phyloP scores from a whole-genome alignment of 30 jellyfish, hydroid and myxozoan genomes.

The Mastigias papua region DNA sequence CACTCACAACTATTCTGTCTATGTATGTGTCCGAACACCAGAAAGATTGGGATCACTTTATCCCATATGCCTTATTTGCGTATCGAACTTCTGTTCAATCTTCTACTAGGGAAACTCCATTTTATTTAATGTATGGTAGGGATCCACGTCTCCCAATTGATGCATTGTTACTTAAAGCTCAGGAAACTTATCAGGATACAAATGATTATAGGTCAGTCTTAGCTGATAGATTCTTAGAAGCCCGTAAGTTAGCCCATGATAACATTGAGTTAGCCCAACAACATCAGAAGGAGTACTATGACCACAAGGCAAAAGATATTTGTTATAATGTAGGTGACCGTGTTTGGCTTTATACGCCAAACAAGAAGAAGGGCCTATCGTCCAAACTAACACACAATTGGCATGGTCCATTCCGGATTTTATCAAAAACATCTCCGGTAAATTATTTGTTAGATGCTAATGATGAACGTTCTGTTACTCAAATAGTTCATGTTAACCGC shows the following conservation, averaged over 20 bases:
- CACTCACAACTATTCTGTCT: conserved; percentile 47
- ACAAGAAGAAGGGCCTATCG: conserved; percentile 45
- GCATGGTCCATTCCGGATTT: conserved; percentile 80
- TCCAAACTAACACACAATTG: conserved; percentile 46
- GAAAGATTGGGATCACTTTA: conserved; percentile 57
- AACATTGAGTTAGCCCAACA: conserved; percentile 54
- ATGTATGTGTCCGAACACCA: conserved; percentile 66
- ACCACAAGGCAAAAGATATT: conserved; percentile 41
- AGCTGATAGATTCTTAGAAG: conserved; percentile 28
- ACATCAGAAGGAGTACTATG: conserved; percentile 26
- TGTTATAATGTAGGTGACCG: conserved; percentile 36
- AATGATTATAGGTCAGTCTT: conserved; percentile 32
- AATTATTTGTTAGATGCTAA: conserved; percentile 36
- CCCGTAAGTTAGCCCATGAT: conserved; percentile 33
- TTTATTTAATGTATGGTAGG: conserved; percentile 51
- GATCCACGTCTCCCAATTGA: conserved; percentile 71
- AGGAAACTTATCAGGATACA: not conserved
- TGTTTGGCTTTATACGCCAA: conserved; percentile 74
- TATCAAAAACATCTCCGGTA: conserved; percentile 53
- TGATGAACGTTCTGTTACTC: conserved; percentile 29
- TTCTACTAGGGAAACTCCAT: conserved; percentile 47
- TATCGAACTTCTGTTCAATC: conserved; percentile 46
- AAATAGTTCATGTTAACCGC: conserved; percentile 53
- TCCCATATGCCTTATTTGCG: conserved; percentile 58
- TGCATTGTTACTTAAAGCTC: conserved; percentile 4